Evolutionary conservation across 2,888 invertebrate genomes (phyloP), one percentile per base, ranked within the genome.

Genomic region (Oligia fasciuncula): DNA sequence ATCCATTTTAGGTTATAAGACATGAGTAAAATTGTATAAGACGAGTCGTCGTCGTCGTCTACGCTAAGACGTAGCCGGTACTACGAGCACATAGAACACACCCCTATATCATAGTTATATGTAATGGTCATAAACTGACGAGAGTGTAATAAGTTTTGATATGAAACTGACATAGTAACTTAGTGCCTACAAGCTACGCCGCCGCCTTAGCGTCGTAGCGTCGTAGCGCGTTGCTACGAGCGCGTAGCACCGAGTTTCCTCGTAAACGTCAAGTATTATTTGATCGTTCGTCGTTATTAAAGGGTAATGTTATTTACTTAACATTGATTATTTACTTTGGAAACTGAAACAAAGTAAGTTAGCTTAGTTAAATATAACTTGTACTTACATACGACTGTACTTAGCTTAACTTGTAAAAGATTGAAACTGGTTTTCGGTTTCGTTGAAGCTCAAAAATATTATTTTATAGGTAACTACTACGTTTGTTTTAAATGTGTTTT

Each of bases 101-200:
- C 63, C 77, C 60, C 71, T 81, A 79, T 78, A 81, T 82, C 72
- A 86, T 69, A 78, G 79, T 85, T 84, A 82, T 80, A 90, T 85
- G 35, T 84, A 76, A 79, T 72, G 72, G 80, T 84, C 86, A 80
- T 90, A 90, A 89, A 89, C 84, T 84, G 86, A 82, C 83, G 85
- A 86, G 78, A 79, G 81, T 72, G 89, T 89, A 89, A 91, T 91
- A 90, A 91, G 87, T 90, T 90, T 85, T 89, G 87, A 87, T 90
- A 91, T 89, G 88, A 87, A 77, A 76, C 87, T 86, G 87, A 89
- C 89, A 89, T 83, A 88, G 90, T 88, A 89, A 89, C 88, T 88
- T 86, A 87, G 85, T 86, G 87, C 83, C 87, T 89, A 66, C 79
- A 81, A 79, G 81, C 81, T 81, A 90, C 87, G 85, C 71, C 86